A percentile compares a stretch with the other conserved stretches of the same genome.
These are phyloP conservation scores for Leuctra nigra DNA, from an alignment of 2,888 invertebrate genomes.

Conservation along the genomic window DNA sequence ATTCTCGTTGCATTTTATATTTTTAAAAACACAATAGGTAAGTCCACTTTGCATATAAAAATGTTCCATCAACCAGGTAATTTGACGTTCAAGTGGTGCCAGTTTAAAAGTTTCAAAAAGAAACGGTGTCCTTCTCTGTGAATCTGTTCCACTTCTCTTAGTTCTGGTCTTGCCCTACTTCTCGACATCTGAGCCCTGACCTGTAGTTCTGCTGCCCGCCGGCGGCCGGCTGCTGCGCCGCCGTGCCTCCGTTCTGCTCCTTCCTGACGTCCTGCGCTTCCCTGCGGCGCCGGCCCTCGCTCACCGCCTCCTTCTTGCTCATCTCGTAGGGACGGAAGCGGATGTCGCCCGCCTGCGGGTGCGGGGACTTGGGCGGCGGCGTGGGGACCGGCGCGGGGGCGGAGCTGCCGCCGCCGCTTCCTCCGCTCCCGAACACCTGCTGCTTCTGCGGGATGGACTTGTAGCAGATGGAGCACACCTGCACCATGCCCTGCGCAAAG, in stretches of 20 bases:
- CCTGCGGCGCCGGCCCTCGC: not conserved
- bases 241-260: constrained; percentile 6
- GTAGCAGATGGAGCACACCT: constrained; percentile 61
- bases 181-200: not conserved
- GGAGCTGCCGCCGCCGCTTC: not conserved
- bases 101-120: too few species aligned
- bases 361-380: constrained; percentile 48
- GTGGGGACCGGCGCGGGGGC: constrained; percentile 38
- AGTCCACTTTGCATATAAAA: too few species aligned
- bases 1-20: too few species aligned
- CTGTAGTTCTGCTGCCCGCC: constrained; percentile 16
- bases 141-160: too few species aligned
- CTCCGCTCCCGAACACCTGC: constrained; percentile 52
- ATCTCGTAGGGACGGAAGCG: constrained; percentile 55
- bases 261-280: not conserved
- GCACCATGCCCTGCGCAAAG: constrained; percentile 11
- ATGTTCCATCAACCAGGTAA: too few species aligned
- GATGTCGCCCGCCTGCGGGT: constrained; percentile 47
- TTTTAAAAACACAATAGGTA: too few species aligned
- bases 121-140: too few species aligned
- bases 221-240: not conserved
- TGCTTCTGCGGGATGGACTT: constrained; percentile 73
- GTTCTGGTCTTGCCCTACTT: not conserved
- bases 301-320: constrained; percentile 9
- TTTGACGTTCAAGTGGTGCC: too few species aligned